phyloP scores from a whole-genome alignment of 2,113 vertebrate species.

The Glaucomys volans region DNA sequence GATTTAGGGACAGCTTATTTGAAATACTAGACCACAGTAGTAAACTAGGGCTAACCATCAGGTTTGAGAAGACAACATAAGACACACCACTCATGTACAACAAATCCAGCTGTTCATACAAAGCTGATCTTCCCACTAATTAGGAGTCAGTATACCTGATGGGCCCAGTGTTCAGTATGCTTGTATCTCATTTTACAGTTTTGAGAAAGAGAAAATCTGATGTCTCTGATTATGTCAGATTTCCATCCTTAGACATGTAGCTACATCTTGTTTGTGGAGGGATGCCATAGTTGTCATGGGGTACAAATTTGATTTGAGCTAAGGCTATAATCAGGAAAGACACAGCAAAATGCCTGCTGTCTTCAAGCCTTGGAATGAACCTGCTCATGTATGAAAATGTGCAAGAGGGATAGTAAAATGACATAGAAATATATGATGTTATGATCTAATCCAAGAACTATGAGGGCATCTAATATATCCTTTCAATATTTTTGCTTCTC shows the following conservation, averaged over 20 bases:
- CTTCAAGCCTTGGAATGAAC: neutral
- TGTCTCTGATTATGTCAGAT: neutral
- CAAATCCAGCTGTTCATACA: rapidly evolving
- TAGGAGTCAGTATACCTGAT: neutral
- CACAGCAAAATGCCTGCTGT: neutral
- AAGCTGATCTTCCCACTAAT: neutral
- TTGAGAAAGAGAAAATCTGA: neutral
- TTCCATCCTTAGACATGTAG: neutral
- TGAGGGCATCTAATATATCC: neutral
- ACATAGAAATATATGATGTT: neutral
- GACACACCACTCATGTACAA: neutral
- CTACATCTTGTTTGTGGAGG: neutral
- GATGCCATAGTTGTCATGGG: neutral
- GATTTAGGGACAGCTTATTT: neutral
- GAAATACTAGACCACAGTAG: neutral
- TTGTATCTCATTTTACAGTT: neutral
- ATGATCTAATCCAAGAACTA: neutral
- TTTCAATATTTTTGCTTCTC: neutral
- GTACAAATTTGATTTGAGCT: neutral
- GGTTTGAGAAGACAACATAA: neutral
- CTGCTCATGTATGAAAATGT: neutral
- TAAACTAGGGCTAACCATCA: neutral
- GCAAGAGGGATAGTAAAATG: neutral
- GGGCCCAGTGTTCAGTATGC: too few relatives aligned
- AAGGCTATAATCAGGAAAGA: neutral